phyloP scores from a whole-genome alignment of 2,888 invertebrate species.

The Drosophila antonietae region DNA sequence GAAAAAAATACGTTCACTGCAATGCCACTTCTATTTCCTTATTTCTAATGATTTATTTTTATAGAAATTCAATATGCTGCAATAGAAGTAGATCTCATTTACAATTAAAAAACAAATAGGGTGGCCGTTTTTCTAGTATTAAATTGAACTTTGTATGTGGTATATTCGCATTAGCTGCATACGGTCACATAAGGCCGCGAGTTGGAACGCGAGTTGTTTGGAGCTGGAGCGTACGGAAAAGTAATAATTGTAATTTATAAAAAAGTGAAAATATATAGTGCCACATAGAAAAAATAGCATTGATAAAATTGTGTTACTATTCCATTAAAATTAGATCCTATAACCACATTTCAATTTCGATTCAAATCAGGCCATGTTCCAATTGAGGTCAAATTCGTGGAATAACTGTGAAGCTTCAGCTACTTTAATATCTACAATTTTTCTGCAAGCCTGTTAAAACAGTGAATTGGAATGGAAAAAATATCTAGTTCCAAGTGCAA shows the following conservation, averaged over 20 bases:
- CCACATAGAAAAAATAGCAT: not conserved
- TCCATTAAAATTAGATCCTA: not conserved
- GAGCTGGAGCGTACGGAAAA: slow-evolving; percentile 41
- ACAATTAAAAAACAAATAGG: not conserved
- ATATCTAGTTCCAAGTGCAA: slow-evolving; percentile 17
- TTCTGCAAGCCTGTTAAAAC: slow-evolving; percentile 5
- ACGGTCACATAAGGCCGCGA: slow-evolving; percentile 54
- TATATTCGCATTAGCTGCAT: not conserved
- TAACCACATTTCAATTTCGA: not conserved
- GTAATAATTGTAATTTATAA: slow-evolving; percentile 37
- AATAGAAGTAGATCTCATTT: no score
- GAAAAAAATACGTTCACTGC: not conserved
- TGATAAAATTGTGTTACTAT: not conserved
- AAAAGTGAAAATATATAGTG: slow-evolving; percentile 18
- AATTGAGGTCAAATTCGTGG: slow-evolving; percentile 53
- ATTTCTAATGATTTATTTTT: no score
- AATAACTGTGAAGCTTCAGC: slow-evolving; percentile 42
- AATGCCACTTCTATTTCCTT: no score
- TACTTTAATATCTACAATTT: slow-evolving; percentile 12
- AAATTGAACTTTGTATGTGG: slow-evolving; percentile 9
- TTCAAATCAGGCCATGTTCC: slow-evolving; percentile 1
- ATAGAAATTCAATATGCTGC: no score
- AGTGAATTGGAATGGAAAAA: slow-evolving; percentile 4
- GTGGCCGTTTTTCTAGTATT: slow-evolving; percentile 18
- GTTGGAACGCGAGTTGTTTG: slow-evolving; percentile 58